Base-by-base conservation (phyloP, 1,140 invertebrate species). In the Xylocopa sonorina region DNA sequence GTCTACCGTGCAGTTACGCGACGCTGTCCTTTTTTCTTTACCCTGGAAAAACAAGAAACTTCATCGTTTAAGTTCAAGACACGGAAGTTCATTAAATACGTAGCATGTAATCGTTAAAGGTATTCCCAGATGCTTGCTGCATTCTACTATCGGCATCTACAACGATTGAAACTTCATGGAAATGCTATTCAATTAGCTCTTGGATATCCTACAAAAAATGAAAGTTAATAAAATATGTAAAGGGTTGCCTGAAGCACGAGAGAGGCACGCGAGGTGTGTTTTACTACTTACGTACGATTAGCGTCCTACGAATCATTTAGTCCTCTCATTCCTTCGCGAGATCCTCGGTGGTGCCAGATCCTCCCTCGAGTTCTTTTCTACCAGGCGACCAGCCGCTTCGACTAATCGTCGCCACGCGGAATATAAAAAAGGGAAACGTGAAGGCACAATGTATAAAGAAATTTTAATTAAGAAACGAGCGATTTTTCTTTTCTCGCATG, bases 271-370 rank as follows among this genome's bases (percentile, higher is more conserved):
- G 46, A 66, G n/a, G 6, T 6, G 46, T 32, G 51, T 64, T 43
- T 27, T n/a, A 57, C 58, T 4, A 41, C 24, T 57, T 46, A 74
- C 66, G 32, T n/a, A n/a, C n/a, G n/a, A 68, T 51, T 68, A 68
- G 57, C 46, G 1, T 74, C 32, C 43, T 69, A 58, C 29, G 41
- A 67, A 34, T 73, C 43, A 62, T 73, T 43, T 41, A 57, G 55
- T 60, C n/a, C n/a, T 77, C 27, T 66, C 41, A 78, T 62, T 76
- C 43, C 66, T 51, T 75, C 46, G 53, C n/a, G 41, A 24, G 38
- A 71, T 64, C 66, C 58, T 83, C 79, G 29, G 79, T 81, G 79
- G 81, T 83, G 79, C 73, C 79, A 83, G 79, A 78, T 78, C 41
- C n/a, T 48, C 51, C n/a, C 73, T 34, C 38, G 4, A 46, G 53